These are phyloP conservation scores for Salvator merianae DNA, from an alignment of 2,113 vertebrate species.

Conservation along the genomic window DNA sequence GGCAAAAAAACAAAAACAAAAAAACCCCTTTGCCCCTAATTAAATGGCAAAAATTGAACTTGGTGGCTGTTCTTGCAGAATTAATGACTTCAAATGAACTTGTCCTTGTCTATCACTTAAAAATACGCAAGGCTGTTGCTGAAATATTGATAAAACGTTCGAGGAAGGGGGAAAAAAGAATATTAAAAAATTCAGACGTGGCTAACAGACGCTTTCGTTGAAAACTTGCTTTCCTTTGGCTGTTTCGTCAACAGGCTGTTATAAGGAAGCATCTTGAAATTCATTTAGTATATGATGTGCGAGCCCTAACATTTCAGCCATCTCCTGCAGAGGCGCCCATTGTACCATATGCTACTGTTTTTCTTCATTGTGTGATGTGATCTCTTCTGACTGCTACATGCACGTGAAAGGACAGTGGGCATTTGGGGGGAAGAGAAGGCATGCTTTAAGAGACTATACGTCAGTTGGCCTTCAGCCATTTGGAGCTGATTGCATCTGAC, in stretches of 20 bases:
- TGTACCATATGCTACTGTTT: constrained; percentile 86
- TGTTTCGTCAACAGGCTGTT: constrained; percentile 64
- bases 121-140: no score
- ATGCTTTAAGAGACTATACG: constrained; percentile 78
- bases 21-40: neutral
- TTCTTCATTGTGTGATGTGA: constrained; percentile 85
- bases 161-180: neutral
- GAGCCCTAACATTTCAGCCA: constrained; percentile 73
- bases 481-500: constrained; percentile 89
- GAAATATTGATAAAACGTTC: constrained; percentile 46
- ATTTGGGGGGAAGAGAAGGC: constrained; percentile 75
- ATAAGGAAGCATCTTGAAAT: constrained; percentile 71
- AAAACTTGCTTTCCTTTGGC: constrained; percentile 49
- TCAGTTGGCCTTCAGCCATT: constrained; percentile 80
- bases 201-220: constrained; percentile 35
- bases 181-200: constrained; percentile 31
- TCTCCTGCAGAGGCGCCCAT: constrained; percentile 78
- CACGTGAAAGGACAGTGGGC: constrained; percentile 83
- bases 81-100: constrained; percentile 45
- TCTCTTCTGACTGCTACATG: constrained; percentile 85
- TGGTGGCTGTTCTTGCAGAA: constrained; percentile 60
- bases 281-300: constrained; percentile 74
- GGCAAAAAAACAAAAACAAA: no score
- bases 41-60: constrained; percentile 59
- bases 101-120: constrained; percentile 24